Percentiles rank a stretch among this genome's conserved stretches.
Conservation (phyloP, 2,113 vertebrate genomes). For the Centrocercus urophasianus region DNA sequence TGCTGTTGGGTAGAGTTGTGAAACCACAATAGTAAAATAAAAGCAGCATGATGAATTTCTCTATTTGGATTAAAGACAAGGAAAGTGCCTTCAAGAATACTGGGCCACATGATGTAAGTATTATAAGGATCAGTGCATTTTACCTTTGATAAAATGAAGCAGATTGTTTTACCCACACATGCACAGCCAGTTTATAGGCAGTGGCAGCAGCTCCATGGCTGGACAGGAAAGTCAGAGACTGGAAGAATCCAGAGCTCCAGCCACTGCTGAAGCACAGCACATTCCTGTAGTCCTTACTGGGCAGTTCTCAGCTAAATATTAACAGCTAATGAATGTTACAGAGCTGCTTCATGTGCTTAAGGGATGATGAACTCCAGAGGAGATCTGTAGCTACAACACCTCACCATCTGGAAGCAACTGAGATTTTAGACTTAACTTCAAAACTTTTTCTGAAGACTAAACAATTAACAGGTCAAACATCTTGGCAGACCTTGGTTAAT, state of each 20-base stretch:
- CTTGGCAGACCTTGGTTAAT: background rate
- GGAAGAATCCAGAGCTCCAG: background rate
- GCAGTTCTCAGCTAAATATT: background rate
- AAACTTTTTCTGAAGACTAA: background rate
- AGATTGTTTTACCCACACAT: background rate
- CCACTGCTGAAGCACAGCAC: background rate
- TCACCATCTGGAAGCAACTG: background rate
- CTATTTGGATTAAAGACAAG: background rate
- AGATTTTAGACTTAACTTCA: background rate
- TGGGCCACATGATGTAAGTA: background rate
- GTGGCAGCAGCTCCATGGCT: background rate
- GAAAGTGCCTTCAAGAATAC: background rate
- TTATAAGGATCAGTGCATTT: background rate
- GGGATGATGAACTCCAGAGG: background rate
- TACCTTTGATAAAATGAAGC: background rate
- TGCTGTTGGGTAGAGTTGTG: background rate
- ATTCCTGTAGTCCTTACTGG: background rate
- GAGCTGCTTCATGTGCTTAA: background rate
- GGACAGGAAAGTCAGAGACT: background rate
- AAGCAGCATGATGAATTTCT: background rate
- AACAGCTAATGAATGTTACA: background rate
- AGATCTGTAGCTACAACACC: background rate
- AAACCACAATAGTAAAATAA: slow-evolving; percentile 18
- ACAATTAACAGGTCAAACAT: background rate
- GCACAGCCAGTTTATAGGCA: background rate